Evolutionary conservation across 2,888 invertebrate genomes (phyloP).

Genomic region (Andrena bicolor): DNA sequence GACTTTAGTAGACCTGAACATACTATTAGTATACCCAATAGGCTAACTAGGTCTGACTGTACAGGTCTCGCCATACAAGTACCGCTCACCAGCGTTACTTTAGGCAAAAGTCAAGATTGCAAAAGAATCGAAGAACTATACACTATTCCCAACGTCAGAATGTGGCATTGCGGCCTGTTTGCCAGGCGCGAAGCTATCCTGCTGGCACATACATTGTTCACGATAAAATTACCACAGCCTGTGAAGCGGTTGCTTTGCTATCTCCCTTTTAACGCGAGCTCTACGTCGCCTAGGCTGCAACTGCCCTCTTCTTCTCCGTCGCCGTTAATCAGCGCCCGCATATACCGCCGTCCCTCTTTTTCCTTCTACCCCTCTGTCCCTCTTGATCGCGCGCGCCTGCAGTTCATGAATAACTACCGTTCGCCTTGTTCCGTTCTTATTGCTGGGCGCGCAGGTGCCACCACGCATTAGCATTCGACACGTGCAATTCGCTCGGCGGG

Average conservation of each 20-base stretch:
- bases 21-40: background rate
- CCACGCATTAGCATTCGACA: slow-evolving; percentile 62
- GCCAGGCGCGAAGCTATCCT: background rate
- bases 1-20: background rate
- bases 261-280: slow-evolving; percentile 39
- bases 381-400: slow-evolving; percentile 45
- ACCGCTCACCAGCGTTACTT: background rate
- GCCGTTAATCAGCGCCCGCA: slow-evolving; percentile 62
- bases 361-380: slow-evolving; percentile 14
- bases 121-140: background rate
- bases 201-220: slow-evolving; percentile 1
- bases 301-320: slow-evolving; percentile 30
- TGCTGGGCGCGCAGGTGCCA: slow-evolving; percentile 60
- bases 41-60: background rate
- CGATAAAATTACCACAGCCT: slow-evolving; percentile 29
- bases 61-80: no score
- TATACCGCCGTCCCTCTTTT: slow-evolving; percentile 39
- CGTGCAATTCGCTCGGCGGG: slow-evolving; percentile 54
- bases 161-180: background rate
- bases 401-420: slow-evolving; percentile 60
- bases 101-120: background rate
- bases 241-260: background rate
- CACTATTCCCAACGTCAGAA: background rate
- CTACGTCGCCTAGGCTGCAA: slow-evolving; percentile 38
- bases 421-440: slow-evolving; percentile 59